Base-by-base conservation (phyloP, 2,113 vertebrate genomes). In the Otolemur garnettii region DNA sequence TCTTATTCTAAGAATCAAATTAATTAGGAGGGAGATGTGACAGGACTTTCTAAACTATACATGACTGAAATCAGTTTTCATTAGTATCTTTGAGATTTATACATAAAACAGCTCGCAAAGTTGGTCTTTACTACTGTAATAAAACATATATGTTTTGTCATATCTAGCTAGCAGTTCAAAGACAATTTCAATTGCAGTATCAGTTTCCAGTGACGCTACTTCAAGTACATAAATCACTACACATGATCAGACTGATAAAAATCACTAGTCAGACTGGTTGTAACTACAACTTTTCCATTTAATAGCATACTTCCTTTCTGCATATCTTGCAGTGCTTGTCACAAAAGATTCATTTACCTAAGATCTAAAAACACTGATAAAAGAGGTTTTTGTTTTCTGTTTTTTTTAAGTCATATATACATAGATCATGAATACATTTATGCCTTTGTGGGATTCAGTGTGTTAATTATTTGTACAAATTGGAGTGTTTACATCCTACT, bases 291-390 rank as follows among this genome's bases (percentile, higher is more conserved):
- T 91, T 90, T 94, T 82, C 66, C 30, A 45, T 13, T 85, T 90
- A 87, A 80, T 24, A 87, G 53, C 60, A 91, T 35, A 93, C 19
- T 94, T 94, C 50, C 59, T 87, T 60, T 90, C 59, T 90, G 66
- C 5, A 1, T 77, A 83, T 94, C 19, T 80, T 90, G 17, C 26
- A 80, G 77, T 87, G 33, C 55, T 85, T 84, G 26, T 89, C 87
- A 94, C 94, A 94, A 94, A 90, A 96, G 28, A 91, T 42, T 71
- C 81, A 94, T 93, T 95, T 60, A 82, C 59, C 50, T 93, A 91
- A 24, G 33, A 50, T 91, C 62, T 93, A 83, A 94, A 17, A 85
- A 89, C 50, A 93, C 21, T 42, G 57, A 85, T 85, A 55, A 89
- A 69, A 87, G 22, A 82, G 78, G 38, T 50, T 50, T 50, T 50